Base-by-base conservation (phyloP, 2,888 invertebrate genomes). In the Adelognathus sp. region DNA sequence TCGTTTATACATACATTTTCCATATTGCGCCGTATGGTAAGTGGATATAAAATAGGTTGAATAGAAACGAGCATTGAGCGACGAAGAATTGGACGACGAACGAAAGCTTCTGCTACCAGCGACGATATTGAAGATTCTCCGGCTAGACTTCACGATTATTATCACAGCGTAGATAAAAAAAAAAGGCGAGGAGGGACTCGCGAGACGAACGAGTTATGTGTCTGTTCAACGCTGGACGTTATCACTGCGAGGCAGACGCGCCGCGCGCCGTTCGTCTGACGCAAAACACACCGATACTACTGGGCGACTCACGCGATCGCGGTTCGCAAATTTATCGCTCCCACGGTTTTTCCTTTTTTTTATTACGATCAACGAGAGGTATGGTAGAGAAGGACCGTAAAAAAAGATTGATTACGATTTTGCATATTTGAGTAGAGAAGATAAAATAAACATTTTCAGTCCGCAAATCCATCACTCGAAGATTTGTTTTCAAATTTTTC, bases 281-380 rank as follows among this genome's bases (percentile, higher is more conserved):
- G 21, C 11, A 24, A 16, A 3, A 61, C 24, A 11, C 4, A 41
- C 52, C 24, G 21, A 11, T 7, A 60, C 41, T 11, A 44, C 31
- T 44, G 36, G 14, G 36, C 36, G 9, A 14, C 14, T 5, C 27
- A 9, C 18, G 41, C 27, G 11, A 9, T 21, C 39, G 56, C n/a
- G 11, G 18, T 54, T 46, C 31, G 66, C 61, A 66, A 70, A 75
- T 79, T 79, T 70, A 50, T 79, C 79, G 74, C 54, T 79, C 29
- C 46, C 21, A 14, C 7, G 54, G 54, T 31, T 29, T 52, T 39
- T 44, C 29, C 29, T 52, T 58, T 64, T 60, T 27, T 16, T 46
- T 46, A 18, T 21, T 46, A n/a, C n/a, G n/a, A n/a, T n/a, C n/a
- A n/a, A n/a, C n/a, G n/a, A n/a, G n/a, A n/a, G n/a, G n/a, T n/a